Evolutionary conservation across 2,888 invertebrate genomes (phyloP).

Genomic region (Colostygia pectinataria): DNA sequence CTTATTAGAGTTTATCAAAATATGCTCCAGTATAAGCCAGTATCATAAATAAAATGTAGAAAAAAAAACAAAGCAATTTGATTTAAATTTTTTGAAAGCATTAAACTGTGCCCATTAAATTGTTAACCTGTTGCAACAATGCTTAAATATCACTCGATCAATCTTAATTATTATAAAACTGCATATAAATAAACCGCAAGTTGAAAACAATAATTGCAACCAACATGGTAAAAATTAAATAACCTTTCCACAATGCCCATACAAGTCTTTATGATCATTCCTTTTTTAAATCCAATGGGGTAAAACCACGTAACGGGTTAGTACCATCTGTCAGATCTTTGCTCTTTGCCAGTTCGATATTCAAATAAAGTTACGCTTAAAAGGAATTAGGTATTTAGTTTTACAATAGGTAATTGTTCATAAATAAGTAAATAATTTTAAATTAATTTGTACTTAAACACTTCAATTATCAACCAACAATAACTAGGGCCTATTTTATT

Average conservation of each 20-base stretch:
- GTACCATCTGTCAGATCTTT: slow-evolving; percentile 16
- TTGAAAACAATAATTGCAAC: slow-evolving; percentile 16
- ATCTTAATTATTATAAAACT: slow-evolving; percentile 9
- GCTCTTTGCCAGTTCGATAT: slow-evolving; percentile 10
- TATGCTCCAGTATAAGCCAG: no score
- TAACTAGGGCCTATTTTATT: no score
- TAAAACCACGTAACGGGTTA: slow-evolving; percentile 8
- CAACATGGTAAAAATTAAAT: slow-evolving; percentile 9
- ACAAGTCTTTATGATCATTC: slow-evolving; percentile 14
- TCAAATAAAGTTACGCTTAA: slow-evolving; percentile 6
- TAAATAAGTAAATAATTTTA: no score
- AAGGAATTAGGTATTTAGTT: background rate
- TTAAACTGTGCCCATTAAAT: no score
- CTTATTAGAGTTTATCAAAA: no score
- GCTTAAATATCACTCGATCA: background rate
- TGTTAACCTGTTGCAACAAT: no score
- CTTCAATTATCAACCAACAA: no score
- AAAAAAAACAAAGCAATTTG: no score
- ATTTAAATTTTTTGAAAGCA: no score
- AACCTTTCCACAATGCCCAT: slow-evolving; percentile 22
- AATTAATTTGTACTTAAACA: no score
- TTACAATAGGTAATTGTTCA: no score
- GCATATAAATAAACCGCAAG: slow-evolving; percentile 3
- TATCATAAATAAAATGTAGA: no score
- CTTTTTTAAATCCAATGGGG: slow-evolving; percentile 5